Evolutionary conservation across 2,113 vertebrate species (phyloP).

Genomic region (Hippopotamus amphibius): DNA sequence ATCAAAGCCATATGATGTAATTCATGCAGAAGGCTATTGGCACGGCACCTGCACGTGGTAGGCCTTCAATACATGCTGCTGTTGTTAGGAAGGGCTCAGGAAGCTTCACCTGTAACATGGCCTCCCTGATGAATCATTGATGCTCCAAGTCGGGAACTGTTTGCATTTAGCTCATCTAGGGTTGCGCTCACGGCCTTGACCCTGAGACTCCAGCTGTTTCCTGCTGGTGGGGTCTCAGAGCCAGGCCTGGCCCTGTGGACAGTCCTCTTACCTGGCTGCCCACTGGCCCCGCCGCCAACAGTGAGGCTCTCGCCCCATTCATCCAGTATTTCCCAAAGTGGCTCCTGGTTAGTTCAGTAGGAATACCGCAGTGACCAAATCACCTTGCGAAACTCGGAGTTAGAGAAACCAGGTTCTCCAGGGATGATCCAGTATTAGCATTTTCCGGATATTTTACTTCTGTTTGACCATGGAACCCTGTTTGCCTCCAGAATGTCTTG

Average conservation of each 20-base stretch:
- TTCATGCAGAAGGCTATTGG: neutral
- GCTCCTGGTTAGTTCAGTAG: neutral
- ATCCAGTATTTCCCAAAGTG: neutral
- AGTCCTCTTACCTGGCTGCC: neutral
- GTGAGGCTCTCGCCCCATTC: neutral
- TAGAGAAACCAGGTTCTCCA: neutral
- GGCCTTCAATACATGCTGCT: neutral
- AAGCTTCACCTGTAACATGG: neutral
- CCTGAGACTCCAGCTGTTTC: neutral
- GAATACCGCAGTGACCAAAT: neutral
- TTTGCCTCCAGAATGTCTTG: neutral
- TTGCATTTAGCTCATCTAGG: neutral
- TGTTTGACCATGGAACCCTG: neutral
- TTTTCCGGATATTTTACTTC: neutral
- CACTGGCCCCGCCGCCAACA: neutral
- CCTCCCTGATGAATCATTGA: neutral
- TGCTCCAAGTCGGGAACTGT: neutral
- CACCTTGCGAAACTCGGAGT: neutral
- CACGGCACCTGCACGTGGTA: neutral
- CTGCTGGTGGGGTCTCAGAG: neutral
- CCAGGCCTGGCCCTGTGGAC: neutral
- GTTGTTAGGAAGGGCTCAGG: neutral
- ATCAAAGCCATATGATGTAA: neutral
- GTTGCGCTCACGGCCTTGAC: neutral
- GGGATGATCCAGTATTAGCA: neutral